Conservation (phyloP, 2,113 vertebrate species). For the Cromileptes altivelis region DNA sequence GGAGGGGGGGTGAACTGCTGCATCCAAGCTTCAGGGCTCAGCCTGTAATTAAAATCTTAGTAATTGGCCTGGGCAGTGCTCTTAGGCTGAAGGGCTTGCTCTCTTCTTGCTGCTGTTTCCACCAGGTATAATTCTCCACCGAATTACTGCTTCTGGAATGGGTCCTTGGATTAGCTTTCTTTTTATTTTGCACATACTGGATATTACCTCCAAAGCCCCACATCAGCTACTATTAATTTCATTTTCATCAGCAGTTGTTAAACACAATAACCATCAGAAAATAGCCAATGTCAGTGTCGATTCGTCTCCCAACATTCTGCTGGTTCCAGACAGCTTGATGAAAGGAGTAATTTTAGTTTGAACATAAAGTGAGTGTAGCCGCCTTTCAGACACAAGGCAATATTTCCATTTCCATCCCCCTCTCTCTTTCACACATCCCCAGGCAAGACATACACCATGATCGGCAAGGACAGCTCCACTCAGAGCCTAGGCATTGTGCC, state of each 20-base stretch:
- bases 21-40: constrained; percentile 65
- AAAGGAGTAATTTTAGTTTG: constrained; percentile 37
- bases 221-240: constrained; percentile 28
- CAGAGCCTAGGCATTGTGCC: constrained; percentile 95
- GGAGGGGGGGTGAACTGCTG: constrained; percentile 51
- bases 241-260: constrained; percentile 50
- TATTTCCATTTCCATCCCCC: constrained; percentile 30
- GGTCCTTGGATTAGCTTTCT: constrained; percentile 41
- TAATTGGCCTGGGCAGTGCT: constrained; percentile 76
- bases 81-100: constrained; percentile 62
- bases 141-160: constrained; percentile 46
- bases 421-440: constrained; percentile 42
- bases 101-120: constrained; percentile 55
- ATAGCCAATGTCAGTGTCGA: constrained; percentile 16
- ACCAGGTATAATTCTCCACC: constrained; percentile 53
- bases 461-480: constrained; percentile 93
- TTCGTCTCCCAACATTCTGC: constrained; percentile 11
- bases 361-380: constrained; percentile 27
- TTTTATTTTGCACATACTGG: constrained; percentile 48
- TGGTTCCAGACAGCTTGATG: constrained; percentile 22
- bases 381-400: constrained; percentile 29
- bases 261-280: constrained; percentile 41
- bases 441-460: constrained; percentile 98
- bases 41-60: constrained; percentile 80
- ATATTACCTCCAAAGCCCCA: constrained; percentile 46